These are phyloP conservation scores for Acrobasis suavella DNA, from an alignment of 2,888 invertebrate species.

Conservation along the genomic window DNA sequence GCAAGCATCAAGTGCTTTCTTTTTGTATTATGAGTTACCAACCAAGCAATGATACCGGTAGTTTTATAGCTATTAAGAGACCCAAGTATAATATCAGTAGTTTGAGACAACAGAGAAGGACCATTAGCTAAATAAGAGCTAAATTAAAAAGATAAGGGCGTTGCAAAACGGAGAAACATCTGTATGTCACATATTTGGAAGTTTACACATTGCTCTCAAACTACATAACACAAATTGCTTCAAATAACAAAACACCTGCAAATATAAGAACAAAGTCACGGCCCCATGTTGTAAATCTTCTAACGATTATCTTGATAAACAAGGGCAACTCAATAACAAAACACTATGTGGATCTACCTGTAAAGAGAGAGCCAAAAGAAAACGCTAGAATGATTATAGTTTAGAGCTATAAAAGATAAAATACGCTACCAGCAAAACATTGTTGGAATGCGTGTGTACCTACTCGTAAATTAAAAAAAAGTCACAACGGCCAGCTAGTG, in stretches of 20 bases:
- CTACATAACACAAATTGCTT: too few species aligned
- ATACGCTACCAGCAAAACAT: conserved; percentile 1
- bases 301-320: too few species aligned
- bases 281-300: too few species aligned
- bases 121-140: too few species aligned
- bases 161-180: too few species aligned
- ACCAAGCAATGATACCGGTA: not conserved
- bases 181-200: too few species aligned
- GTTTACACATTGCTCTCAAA: too few species aligned
- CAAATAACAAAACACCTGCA: too few species aligned
- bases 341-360: not conserved
- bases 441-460: conserved; percentile 1
- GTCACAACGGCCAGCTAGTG: conserved; percentile 35
- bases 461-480: conserved; percentile 26
- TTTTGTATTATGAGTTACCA: not conserved
- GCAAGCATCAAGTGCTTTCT: not conserved
- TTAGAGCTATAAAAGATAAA: not conserved
- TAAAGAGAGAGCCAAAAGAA: not conserved
- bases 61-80: not conserved
- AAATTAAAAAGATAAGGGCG: too few species aligned
- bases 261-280: too few species aligned
- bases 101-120: too few species aligned
- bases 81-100: too few species aligned
- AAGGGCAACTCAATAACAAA: not conserved
- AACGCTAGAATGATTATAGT: not conserved